Base-by-base conservation (phyloP, 2,113 vertebrate genomes). In the Xenopus borealis region DNA sequence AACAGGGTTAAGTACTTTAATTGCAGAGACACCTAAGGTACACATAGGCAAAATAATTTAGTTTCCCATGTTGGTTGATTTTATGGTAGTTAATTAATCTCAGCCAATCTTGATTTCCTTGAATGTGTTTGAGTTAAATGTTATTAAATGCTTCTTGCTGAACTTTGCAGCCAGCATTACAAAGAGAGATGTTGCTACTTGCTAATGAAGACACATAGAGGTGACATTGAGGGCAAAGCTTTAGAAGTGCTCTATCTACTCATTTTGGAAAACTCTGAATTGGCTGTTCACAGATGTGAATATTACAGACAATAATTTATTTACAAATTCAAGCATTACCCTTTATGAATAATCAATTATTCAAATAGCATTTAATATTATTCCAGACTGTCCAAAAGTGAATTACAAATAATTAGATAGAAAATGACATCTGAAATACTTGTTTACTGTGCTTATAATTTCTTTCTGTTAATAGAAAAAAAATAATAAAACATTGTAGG, bases 51-150 rank as follows among this genome's bases (percentile, higher is more conserved):
- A 10, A 23, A 12, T 9, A 61, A 61, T 61, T 20, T 16, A 9
- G 17, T 10, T 19, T 10, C 16, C 16, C 0, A 58, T 58, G 13
- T 18, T 23, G 45, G 45, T 50, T 67, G 16, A 14, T 52, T 23
- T 18, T 72, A 63, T 16, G 50, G 62, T 40, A 63, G 71, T 64
- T 72, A 64, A 64, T 72, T 72, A 64, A 64, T 72, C 52, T 45
- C 19, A 30, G 61, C 44, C 19, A 71, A 13, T 72, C 19, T 50
- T 5, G 20, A 72, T 59, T 64, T 72, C 61, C 63, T 73, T 55
- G 23, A 19, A 27, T 46, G 72, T 66, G 52, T 66, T 58, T 66
- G 62, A 66, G 52, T 64, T 72, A 72, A 72, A 72, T 72, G 71
- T 72, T 72, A 72, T 72, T 72, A 72, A 72, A 72, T 44, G 61